phyloP scores from a whole-genome alignment of 2,888 invertebrate species.

The Cephus nigrinus region DNA sequence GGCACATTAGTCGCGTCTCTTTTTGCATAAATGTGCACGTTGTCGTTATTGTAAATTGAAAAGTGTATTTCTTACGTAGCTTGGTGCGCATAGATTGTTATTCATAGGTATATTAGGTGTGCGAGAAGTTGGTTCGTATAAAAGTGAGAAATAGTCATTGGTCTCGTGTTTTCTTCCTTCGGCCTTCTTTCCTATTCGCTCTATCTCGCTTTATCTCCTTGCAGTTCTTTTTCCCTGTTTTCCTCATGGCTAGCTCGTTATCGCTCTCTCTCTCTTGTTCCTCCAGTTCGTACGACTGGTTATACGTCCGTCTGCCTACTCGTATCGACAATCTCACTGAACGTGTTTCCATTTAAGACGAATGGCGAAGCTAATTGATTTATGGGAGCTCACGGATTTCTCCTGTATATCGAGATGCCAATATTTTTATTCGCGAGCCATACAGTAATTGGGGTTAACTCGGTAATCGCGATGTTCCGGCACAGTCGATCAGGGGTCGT shows the following conservation, averaged over 20 bases:
- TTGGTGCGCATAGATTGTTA: background rate
- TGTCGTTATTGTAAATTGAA: too few relatives aligned
- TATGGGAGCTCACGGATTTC: constrained; percentile 35
- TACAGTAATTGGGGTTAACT: too few relatives aligned
- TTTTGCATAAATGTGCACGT: too few relatives aligned
- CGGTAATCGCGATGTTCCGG: too few relatives aligned
- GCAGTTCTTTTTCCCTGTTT: background rate
- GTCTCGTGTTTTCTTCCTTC: constrained; percentile 16
- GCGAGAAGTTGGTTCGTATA: constrained; percentile 21
- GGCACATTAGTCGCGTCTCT: too few relatives aligned
- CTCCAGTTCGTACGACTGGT: constrained; percentile 9
- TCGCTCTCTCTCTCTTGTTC: constrained; percentile 3
- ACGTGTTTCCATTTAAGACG: too few relatives aligned
- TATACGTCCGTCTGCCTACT: too few relatives aligned
- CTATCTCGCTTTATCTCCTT: constrained; percentile 5
- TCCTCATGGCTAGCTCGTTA: background rate
- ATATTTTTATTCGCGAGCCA: too few relatives aligned
- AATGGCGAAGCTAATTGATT: constrained; percentile 30
- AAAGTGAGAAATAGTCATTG: constrained; percentile 23
- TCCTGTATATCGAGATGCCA: too few relatives aligned
- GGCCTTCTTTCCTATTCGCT: constrained; percentile 25
- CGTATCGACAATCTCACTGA: too few relatives aligned
- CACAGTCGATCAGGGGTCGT: too few relatives aligned
- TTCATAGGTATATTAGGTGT: background rate
- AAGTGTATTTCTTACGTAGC: too few relatives aligned